Evolutionary conservation across 1,140 invertebrate genomes (phyloP).

Genomic region (Drosophila mayri): DNA sequence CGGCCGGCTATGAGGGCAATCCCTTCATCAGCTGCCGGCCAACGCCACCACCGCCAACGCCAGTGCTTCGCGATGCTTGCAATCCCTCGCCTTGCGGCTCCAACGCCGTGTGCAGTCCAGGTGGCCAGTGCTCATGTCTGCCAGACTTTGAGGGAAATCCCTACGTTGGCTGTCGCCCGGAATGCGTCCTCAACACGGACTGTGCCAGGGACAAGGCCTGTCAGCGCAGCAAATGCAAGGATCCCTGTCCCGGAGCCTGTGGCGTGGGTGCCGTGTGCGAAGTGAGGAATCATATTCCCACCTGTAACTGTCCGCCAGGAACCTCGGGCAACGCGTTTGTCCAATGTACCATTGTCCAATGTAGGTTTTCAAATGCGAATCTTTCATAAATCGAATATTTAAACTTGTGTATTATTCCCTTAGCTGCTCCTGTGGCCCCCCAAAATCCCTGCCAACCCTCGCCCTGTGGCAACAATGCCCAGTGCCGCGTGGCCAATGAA

Average conservation of each 20-base stretch:
- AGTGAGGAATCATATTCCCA: conserved; percentile 89
- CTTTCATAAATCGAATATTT: background rate
- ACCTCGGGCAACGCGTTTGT: conserved; percentile 92
- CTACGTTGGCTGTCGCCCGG: conserved; percentile 90
- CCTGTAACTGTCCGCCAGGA: conserved; percentile 87
- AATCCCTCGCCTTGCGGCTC: conserved; percentile 90
- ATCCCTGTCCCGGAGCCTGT: conserved; percentile 91
- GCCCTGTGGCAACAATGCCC: conserved; percentile 90
- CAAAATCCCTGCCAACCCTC: conserved; percentile 89
- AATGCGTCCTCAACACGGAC: conserved; percentile 93
- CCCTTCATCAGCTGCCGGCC: conserved; percentile 89
- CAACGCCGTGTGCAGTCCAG: conserved; percentile 87
- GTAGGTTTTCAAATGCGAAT: conserved; percentile 85
- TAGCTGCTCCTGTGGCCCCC: conserved; percentile 65
- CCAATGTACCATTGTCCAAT: conserved; percentile 84
- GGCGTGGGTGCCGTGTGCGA: conserved; percentile 89
- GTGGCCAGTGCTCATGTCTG: conserved; percentile 85
- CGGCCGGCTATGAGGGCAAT: conserved; percentile 91
- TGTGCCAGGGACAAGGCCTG: conserved; percentile 90
- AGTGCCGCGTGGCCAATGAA: conserved; percentile 87
- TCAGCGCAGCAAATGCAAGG: conserved; percentile 89
- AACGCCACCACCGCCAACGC: conserved; percentile 73
- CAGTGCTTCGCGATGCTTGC: conserved; percentile 85
- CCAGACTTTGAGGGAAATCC: conserved; percentile 91
- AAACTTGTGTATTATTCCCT: background rate